phyloP scores from a whole-genome alignment of 1,140 invertebrate species.

The Bombus breviceps region DNA sequence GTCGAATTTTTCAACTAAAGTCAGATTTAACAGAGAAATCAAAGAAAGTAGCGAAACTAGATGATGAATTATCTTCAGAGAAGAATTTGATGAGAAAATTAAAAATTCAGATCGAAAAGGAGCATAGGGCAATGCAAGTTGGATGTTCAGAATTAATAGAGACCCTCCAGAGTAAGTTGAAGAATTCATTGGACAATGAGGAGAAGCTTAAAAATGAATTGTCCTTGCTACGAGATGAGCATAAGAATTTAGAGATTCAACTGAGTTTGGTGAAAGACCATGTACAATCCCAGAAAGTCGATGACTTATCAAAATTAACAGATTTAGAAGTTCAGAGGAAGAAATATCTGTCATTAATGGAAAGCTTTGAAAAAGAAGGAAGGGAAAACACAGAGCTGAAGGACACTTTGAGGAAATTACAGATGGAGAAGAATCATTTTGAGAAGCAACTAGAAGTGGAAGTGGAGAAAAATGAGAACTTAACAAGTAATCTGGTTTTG shows the following conservation, averaged over 20 bases:
- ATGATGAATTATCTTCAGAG: slow-evolving; percentile 75
- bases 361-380: slow-evolving; percentile 79
- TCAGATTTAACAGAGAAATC: slow-evolving; percentile 73
- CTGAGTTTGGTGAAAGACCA: slow-evolving; percentile 65
- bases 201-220: slow-evolving; percentile 70
- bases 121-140: slow-evolving; percentile 65
- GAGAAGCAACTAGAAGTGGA: slow-evolving; percentile 84
- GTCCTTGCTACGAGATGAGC: slow-evolving; percentile 62
- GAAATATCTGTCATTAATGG: slow-evolving; percentile 73
- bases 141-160: slow-evolving; percentile 77
- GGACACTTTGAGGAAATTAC: slow-evolving; percentile 79
- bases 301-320: not conserved
- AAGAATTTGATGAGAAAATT: slow-evolving; percentile 69
- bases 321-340: slow-evolving; percentile 64
- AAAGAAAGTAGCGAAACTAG: slow-evolving; percentile 67
- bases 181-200: slow-evolving; percentile 69
- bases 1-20: slow-evolving; percentile 77
- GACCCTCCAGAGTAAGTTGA: slow-evolving; percentile 69
- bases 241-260: slow-evolving; percentile 71
- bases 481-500: slow-evolving; percentile 84
- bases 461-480: slow-evolving; percentile 85
- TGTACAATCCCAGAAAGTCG: slow-evolving; percentile 61
- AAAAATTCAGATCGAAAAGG: slow-evolving; percentile 72
- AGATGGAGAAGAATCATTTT: slow-evolving; percentile 81
- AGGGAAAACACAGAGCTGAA: slow-evolving; percentile 81